phyloP scores from a whole-genome alignment of 2,797 vertebrate genomes.

The Hirundo rustica region DNA sequence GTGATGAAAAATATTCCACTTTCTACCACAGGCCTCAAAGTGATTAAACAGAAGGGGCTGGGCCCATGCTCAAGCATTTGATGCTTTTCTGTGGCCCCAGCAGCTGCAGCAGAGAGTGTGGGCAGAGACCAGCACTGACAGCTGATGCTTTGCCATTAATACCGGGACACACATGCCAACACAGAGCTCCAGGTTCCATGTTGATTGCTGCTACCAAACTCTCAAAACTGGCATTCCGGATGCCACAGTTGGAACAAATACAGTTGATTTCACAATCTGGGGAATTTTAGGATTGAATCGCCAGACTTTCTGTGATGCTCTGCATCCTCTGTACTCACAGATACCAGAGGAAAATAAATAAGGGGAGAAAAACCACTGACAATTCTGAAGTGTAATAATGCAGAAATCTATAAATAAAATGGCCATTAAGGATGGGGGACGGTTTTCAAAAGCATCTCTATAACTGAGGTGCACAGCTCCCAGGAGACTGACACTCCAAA shows the following conservation, averaged over 20 bases:
- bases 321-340: background rate
- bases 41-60: background rate
- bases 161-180: background rate
- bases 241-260: background rate
- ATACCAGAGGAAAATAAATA: background rate
- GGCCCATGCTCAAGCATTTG: background rate
- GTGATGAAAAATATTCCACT: background rate
- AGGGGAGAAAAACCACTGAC: background rate
- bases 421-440: background rate
- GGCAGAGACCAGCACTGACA: background rate
- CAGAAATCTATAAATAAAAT: conserved; percentile 40
- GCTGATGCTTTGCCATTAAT: background rate
- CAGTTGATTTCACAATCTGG: background rate
- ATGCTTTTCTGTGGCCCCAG: background rate
- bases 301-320: background rate
- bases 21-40: background rate
- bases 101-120: background rate
- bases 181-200: background rate
- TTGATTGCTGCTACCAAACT: background rate
- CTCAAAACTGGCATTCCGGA: background rate
- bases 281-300: background rate
- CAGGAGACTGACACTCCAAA: conserved; percentile 21
- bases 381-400: background rate
- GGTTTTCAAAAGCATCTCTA: conserved; percentile 50
- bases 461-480: conserved; percentile 29